phyloP scores from a whole-genome alignment of 2,797 vertebrate species.

The Phataginus tetradactyla region DNA sequence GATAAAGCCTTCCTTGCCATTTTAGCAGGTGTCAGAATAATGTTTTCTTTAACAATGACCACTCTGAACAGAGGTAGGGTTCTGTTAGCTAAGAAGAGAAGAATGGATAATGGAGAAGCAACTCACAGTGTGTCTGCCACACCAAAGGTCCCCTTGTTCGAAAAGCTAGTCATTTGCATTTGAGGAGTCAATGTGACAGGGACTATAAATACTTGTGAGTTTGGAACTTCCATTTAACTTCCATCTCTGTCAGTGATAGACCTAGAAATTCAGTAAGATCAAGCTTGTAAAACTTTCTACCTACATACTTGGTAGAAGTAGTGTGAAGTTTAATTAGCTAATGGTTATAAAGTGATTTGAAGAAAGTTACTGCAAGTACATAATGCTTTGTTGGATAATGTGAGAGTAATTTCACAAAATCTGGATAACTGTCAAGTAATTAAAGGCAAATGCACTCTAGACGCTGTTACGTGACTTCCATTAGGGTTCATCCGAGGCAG shows the following conservation, averaged over 20 bases:
- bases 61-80: not conserved
- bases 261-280: constrained; percentile 1
- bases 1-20: not conserved
- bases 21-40: not conserved
- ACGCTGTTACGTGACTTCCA: not conserved
- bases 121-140: not conserved
- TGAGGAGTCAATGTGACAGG: not conserved
- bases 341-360: constrained; percentile 58
- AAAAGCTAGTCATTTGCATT: not conserved
- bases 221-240: not conserved
- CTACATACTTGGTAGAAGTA: constrained; percentile 49
- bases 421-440: constrained; percentile 71
- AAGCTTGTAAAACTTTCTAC: not conserved
- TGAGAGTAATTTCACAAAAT: constrained; percentile 57
- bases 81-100: not conserved
- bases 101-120: not conserved
- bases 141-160: not conserved
- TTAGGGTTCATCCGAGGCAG: constrained; percentile 36
- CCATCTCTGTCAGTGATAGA: not conserved
- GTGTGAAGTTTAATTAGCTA: constrained; percentile 63
- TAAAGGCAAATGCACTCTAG: constrained; percentile 23
- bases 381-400: constrained; percentile 61
- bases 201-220: not conserved
- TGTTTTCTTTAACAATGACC: not conserved
- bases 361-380: constrained; percentile 41